Conservation (phyloP, 2,797 vertebrate species). For the Euthynnus affinis region DNA sequence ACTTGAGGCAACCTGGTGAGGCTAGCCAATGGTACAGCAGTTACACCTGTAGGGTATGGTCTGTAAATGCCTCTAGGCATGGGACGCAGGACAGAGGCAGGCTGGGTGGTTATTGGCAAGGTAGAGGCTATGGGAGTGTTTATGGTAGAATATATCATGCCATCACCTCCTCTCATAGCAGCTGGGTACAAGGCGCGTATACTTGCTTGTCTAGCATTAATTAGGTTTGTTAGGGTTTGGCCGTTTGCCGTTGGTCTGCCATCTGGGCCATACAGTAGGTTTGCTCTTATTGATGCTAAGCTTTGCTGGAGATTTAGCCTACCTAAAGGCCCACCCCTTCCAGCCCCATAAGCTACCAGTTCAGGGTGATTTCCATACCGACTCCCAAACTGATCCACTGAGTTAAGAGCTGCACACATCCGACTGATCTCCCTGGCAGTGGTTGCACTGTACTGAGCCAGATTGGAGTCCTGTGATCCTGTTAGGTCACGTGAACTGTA, state of each 20-base stretch:
- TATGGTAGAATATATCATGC: conserved; percentile 99
- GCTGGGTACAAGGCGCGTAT: conserved; percentile 93
- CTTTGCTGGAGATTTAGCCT: conserved; percentile 88
- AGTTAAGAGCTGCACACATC: conserved; percentile 98
- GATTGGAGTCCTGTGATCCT: conserved; percentile 92
- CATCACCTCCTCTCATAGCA: conserved; percentile 93
- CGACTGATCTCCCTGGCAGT: conserved; percentile 98
- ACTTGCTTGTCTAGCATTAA: conserved; percentile 89
- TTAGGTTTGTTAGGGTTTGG: conserved; percentile 90
- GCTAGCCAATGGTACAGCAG: conserved; percentile 93
- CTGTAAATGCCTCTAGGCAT: conserved; percentile 93
- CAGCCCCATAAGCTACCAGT: conserved; percentile 88
- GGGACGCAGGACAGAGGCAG: conserved; percentile 91
- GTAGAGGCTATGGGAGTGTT: conserved; percentile 98
- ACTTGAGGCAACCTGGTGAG: conserved; percentile 93
- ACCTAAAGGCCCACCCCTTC: conserved; percentile 83
- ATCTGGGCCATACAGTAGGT: conserved; percentile 92
- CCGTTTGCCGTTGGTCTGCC: conserved; percentile 85
- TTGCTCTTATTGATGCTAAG: conserved; percentile 89
- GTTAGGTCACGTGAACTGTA: conserved; percentile 88
- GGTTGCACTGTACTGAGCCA: conserved; percentile 98
- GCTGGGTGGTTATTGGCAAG: conserved; percentile 99
- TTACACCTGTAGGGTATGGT: conserved; percentile 90
- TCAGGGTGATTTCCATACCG: conserved; percentile 90
- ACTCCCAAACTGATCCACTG: conserved; percentile 95